Evolutionary conservation across 2,888 invertebrate genomes (phyloP), one percentile per base, ranked within the genome.

Genomic region (Polydrusus cervinus): DNA sequence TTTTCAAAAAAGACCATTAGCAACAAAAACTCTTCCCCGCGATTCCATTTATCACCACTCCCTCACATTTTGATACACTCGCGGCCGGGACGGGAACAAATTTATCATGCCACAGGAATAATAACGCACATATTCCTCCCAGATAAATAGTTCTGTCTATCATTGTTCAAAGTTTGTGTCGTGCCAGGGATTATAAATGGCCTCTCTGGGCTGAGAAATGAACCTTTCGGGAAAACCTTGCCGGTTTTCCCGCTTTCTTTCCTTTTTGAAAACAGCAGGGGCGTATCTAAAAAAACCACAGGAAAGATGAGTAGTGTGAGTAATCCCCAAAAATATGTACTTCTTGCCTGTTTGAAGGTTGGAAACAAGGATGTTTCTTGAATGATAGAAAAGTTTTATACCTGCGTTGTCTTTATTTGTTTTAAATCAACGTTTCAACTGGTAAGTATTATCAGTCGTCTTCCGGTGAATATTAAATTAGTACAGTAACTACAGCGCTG

Each of bases 131-230:
- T 74, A 74, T 74, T 77, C 72, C 77, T 55, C 38, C 68, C 77
- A 82, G 82, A 85, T 85, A 84, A 85, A 85, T 85, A 85, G 85
- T 86, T 85, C 84, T 86, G 86, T 86, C 86, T 84, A 85, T 86
- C 85, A 86, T 83, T 84, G 83, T 83, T 82, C 82, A 83, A 84
- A 85, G 81, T 81, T 83, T 83, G 78, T 80, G 82, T 80, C 81
- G 85, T 84, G 85, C 85, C 84, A 79, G 80, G 82, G 82, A 82
- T 82, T 82, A 83, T 80, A 83, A 81, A 83, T 84, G 85, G 84
- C 84, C 64, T 84, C 83, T 85, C 85, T 85, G 85, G 85, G 85
- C 85, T 86, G 87, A 87, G 85, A 86, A 87, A 87, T 87, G 86
- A 87, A 86, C 85, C 85, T 86, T 86, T 70, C 61, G 64, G 65